Evolutionary conservation across 2,888 invertebrate species (phyloP).

Genomic region (Magallana nippona): DNA sequence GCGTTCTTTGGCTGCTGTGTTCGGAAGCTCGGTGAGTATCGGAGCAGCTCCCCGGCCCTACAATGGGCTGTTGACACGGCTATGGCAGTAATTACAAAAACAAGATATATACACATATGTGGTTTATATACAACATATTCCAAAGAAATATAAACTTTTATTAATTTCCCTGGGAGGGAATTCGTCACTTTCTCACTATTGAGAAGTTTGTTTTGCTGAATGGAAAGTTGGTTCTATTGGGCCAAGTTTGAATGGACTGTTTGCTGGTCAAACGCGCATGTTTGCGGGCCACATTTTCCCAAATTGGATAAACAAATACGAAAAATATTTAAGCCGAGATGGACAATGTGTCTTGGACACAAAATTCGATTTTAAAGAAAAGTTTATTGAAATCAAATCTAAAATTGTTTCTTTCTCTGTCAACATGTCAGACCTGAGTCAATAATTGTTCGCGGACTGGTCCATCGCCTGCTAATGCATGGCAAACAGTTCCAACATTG

Average conservation of each 20-base stretch:
- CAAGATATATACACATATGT: constrained; percentile 20
- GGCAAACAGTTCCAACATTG: neutral
- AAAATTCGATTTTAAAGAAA: constrained; percentile 29
- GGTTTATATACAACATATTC: constrained; percentile 40
- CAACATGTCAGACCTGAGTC: constrained; percentile 26
- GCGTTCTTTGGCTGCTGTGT: neutral
- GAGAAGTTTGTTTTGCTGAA: constrained; percentile 23
- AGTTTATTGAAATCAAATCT: constrained; percentile 33
- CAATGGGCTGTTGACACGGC: constrained; percentile 20
- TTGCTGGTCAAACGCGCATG: constrained; percentile 23
- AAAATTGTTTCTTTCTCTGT: constrained; percentile 30
- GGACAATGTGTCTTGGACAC: constrained; percentile 1
- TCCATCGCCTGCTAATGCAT: too few relatives aligned
- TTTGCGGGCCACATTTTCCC: constrained; percentile 21
- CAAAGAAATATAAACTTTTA: constrained; percentile 37
- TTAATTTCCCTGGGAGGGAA: constrained; percentile 34
- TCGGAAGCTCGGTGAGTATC: neutral
- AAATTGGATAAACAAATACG: constrained; percentile 26
- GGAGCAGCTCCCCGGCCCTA: neutral
- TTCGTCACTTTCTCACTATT: constrained; percentile 34
- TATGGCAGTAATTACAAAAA: constrained; percentile 30
- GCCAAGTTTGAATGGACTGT: neutral
- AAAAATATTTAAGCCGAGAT: constrained; percentile 22
- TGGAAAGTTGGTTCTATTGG: constrained; percentile 19
- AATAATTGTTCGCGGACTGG: neutral